Evolutionary conservation across 2,888 invertebrate species (phyloP), one percentile per base, ranked within the genome.

Genomic region (Patella pellucida): DNA sequence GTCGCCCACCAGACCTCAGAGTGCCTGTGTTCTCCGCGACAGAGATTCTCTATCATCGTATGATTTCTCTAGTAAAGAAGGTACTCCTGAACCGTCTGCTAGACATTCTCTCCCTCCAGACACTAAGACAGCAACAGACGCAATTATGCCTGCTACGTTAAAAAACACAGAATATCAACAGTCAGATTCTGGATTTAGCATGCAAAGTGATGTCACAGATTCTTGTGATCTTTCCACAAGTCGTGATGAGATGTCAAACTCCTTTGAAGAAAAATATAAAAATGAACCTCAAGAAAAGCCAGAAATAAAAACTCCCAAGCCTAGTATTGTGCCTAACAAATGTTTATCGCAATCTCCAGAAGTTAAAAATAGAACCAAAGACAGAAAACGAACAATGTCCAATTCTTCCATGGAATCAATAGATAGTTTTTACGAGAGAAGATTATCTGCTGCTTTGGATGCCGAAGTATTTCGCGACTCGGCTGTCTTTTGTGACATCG

Each of bases 391-490:
- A 19, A 69, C 56, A 54, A 71, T 72, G n/a, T 80, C 79, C 0
- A 73, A 67, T 14, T 79, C 79, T 2, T 81, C 84, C 19, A 27
- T 67, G 5, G 77, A 74, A 27, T 84, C 84, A 52, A 74, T 69
- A 23, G 85, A 84, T 69, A 84, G 81, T 77, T 84, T 85, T 74
- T 88, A 87, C 79, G 88, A 89, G 77, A 81, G 83, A 11, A 89
- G 94, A 94, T 75, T 87, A 16, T 87, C 88, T 3, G 79, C 81
- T 4, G 85, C 83, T 72, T 80, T 85, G 72, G 83, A 83, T 76
- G 94, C 94, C 77, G 93, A 93, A 83, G 93, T 93, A 1, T 95
- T 95, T 86, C 93, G 96, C 85, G 96, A 96, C 89, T 95, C 95
- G 73, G 95, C 96, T 80, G 95, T 96, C 84, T 96, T 95, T 89